phyloP scores from a whole-genome alignment of 2,113 vertebrate genomes.

The Ceuthmochares aereus region DNA sequence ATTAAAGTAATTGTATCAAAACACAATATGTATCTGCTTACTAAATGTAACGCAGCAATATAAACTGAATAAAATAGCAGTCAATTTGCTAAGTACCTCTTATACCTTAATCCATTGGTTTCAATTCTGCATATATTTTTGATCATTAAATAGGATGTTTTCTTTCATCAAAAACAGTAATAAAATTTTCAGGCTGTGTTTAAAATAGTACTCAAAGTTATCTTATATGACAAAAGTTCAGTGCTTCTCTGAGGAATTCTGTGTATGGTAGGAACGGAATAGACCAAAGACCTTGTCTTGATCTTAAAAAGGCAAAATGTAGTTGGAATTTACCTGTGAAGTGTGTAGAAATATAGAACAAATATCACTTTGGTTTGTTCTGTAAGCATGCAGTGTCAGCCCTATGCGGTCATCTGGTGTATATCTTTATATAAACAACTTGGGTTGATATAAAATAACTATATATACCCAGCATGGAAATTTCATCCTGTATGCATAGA shows the following conservation, averaged over 20 bases:
- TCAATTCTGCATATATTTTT: not conserved
- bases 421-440: too few species aligned
- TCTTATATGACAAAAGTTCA: not conserved
- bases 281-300: not conserved
- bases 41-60: not conserved
- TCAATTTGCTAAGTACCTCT: not conserved
- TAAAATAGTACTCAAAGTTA: not conserved
- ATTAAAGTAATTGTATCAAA: not conserved
- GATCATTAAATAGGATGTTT: not conserved
- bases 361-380: not conserved
- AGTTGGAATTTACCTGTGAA: not conserved
- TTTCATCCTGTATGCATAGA: not conserved
- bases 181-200: not conserved
- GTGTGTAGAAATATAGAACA: not conserved
- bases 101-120: not conserved
- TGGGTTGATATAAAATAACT: not conserved
- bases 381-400: not conserved
- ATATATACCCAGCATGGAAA: not conserved
- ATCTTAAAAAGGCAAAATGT: not conserved
- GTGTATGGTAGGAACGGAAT: not conserved
- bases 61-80: not conserved
- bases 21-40: fast-evolving
- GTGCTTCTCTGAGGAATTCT: not conserved
- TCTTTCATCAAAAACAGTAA: not conserved
- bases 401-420: not conserved